Percentiles rank a stretch among this genome's conserved stretches.
Conservation (phyloP, 1,140 invertebrate genomes). For the Aphis gossypii region DNA sequence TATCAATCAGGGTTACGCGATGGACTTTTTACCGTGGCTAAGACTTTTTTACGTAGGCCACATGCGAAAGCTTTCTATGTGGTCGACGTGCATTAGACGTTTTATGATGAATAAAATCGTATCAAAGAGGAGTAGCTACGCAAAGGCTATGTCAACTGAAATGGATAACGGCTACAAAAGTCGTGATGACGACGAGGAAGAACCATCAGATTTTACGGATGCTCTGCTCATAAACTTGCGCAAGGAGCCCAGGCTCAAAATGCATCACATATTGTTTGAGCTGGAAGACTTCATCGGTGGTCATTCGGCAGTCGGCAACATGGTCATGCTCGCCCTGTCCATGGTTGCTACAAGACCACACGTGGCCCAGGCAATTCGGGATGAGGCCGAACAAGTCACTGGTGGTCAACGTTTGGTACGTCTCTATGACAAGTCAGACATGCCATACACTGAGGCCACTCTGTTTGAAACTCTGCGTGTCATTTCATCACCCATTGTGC, state of each 20-base stretch:
- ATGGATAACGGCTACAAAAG: background rate
- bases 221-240: constrained; percentile 74
- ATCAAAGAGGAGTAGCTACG: constrained; percentile 65
- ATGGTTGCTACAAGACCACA: constrained; percentile 72
- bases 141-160: background rate
- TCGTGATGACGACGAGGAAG: constrained; percentile 64
- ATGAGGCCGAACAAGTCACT: constrained; percentile 74
- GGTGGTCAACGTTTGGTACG: constrained; percentile 67
- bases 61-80: constrained; percentile 72
- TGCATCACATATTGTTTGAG: constrained; percentile 79
- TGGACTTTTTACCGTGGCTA: constrained; percentile 86
- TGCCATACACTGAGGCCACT: constrained; percentile 85
- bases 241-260: constrained; percentile 70
- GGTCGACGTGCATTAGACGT: constrained; percentile 74
- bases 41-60: constrained; percentile 75
- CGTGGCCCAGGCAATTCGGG: constrained; percentile 70
- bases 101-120: constrained; percentile 79
- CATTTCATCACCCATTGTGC: constrained; percentile 86
- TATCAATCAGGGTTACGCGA: constrained; percentile 85
- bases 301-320: constrained; percentile 84
- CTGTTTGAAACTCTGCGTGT: constrained; percentile 79
- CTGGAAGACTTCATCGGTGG: constrained; percentile 86
- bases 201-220: constrained; percentile 76
- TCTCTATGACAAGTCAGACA: constrained; percentile 71
- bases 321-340: constrained; percentile 77